A percentile compares a stretch with the other conserved stretches of the same genome.
These are phyloP conservation scores for Hylaeus volcanicus DNA, from an alignment of 1,140 invertebrate species.

Conservation along the genomic window DNA sequence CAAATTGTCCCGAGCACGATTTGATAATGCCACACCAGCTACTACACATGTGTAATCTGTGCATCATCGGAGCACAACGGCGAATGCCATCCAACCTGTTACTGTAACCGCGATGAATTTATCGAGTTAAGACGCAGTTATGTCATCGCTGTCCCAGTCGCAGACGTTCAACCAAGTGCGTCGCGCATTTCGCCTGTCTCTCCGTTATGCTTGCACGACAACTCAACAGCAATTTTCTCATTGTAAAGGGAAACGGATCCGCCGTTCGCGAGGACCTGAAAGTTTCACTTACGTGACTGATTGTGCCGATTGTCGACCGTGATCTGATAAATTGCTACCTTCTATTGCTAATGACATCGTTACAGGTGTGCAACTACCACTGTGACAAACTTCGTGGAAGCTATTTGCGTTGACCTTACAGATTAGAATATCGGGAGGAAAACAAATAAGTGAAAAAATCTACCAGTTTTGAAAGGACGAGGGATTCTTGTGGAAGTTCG, in stretches of 20 bases:
- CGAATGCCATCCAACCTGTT: slow-evolving; percentile 57
- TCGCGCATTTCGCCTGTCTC: slow-evolving; percentile 38
- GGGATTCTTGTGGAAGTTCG: no score
- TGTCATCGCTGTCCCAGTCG: slow-evolving; percentile 39
- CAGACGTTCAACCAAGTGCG: slow-evolving; percentile 35
- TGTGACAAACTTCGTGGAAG: not conserved
- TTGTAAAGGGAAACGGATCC: not conserved
- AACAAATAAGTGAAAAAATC: no score
- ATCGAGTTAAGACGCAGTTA: slow-evolving; percentile 64
- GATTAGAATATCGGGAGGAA: not conserved
- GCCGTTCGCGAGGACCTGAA: not conserved
- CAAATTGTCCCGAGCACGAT: slow-evolving; percentile 45
- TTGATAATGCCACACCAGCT: slow-evolving; percentile 49
- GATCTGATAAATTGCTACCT: not conserved
- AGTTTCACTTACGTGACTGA: not conserved
- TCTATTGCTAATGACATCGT: not conserved
- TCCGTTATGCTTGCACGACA: not conserved
- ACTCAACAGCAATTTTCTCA: slow-evolving; percentile 10
- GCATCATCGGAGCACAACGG: not conserved
- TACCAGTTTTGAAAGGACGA: no score
- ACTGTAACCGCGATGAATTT: slow-evolving; percentile 58
- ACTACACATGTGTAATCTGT: slow-evolving; percentile 13
- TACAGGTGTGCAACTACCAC: not conserved
- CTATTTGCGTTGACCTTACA: not conserved
- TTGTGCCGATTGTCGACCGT: no score